Evolutionary conservation across 2,113 vertebrate genomes (phyloP).

Genomic region (Silurus glanis): DNA sequence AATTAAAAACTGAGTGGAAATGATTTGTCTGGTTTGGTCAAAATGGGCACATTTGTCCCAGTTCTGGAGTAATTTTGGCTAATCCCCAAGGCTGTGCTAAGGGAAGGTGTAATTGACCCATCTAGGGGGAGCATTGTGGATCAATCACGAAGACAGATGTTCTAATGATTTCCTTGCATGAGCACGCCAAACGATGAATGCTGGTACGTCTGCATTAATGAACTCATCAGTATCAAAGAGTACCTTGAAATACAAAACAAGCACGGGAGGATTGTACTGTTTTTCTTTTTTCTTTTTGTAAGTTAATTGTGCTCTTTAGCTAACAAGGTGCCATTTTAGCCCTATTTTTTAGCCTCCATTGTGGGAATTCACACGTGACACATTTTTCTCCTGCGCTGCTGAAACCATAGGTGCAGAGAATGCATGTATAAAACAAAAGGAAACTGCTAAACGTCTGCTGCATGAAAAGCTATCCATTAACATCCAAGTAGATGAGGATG

Average conservation of each 20-base stretch:
- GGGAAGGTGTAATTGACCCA: conserved; percentile 42
- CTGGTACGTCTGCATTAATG: conserved; percentile 22
- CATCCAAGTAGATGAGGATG: background rate
- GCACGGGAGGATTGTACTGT: conserved; percentile 19
- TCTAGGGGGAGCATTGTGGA: conserved; percentile 37
- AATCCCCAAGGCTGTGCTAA: conserved; percentile 11
- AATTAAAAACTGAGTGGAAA: background rate
- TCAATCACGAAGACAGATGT: conserved; percentile 38
- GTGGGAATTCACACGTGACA: conserved; percentile 14
- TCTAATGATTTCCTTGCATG: conserved; percentile 29
- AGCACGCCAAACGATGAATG: background rate
- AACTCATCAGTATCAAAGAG: conserved; percentile 20
- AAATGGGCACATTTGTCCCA: background rate
- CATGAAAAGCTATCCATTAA: background rate
- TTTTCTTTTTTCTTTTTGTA: conserved; percentile 17
- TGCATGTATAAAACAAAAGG: background rate
- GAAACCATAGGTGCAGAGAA: background rate
- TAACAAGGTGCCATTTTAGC: conserved; percentile 39
- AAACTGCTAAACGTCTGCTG: background rate
- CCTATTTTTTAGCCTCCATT: conserved; percentile 6
- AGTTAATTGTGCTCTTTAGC: conserved; percentile 31
- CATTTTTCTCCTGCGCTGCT: background rate
- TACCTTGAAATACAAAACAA: conserved; percentile 41
- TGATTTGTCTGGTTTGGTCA: background rate
- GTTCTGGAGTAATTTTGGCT: conserved; percentile 18